phyloP scores from a whole-genome alignment of 2,113 vertebrate genomes.

The Zapus hudsonius region DNA sequence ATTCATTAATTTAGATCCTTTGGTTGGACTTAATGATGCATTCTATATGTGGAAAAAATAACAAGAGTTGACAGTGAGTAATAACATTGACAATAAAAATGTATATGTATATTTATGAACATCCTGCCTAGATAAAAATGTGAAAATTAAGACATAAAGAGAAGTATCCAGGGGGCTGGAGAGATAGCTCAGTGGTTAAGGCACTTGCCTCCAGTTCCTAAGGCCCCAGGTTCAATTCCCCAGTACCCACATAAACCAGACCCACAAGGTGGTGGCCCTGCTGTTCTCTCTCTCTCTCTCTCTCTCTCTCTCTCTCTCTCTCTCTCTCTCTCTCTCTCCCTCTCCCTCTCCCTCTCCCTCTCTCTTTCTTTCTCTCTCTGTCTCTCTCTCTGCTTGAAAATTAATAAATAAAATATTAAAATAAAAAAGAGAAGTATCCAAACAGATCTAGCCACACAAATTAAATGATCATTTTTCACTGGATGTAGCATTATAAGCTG shows the following conservation, averaged over 20 bases:
- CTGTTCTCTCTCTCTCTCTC: no score
- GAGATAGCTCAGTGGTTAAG: no score
- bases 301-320: no score
- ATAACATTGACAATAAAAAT: background rate
- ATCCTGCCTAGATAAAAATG: background rate
- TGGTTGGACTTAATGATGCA: constrained; percentile 63
- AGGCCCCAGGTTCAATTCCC: no score
- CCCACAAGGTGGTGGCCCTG: no score
- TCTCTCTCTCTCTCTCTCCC: no score
- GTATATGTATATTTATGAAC: background rate
- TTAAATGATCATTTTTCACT: background rate
- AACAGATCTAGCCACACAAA: background rate
- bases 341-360: no score
- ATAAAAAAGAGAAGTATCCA: background rate
- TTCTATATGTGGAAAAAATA: constrained; percentile 57
- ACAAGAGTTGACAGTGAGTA: background rate
- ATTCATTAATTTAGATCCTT: constrained; percentile 68
- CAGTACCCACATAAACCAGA: no score
- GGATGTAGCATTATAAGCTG: background rate
- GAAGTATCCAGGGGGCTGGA: background rate
- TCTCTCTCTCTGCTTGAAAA: no score
- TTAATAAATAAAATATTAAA: no score
- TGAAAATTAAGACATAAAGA: background rate
- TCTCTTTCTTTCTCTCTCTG: no score
- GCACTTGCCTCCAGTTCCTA: no score